Base-by-base conservation (phyloP, 2,888 invertebrate genomes). In the Acleris cristana region DNA sequence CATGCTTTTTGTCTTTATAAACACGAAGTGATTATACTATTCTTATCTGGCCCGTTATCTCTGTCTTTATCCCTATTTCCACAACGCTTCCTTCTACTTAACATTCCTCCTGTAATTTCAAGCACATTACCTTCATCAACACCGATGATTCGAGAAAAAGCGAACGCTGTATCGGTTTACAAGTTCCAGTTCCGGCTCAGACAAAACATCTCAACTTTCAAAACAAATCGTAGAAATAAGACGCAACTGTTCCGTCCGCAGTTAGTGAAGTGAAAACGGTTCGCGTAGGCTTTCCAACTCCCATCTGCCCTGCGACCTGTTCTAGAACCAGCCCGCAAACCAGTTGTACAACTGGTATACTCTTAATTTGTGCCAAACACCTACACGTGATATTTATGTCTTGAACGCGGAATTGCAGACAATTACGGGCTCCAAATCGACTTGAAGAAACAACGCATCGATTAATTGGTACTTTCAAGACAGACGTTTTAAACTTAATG, bases 251-350 rank as follows among this genome's bases (percentile, higher is more conserved):
- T 23, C 21, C 53, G 45, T 23, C 30, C 53, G 45, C 48, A 54
- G 57, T 69, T 77, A 63, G 53, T 70, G 73, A 77, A 74, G 78
- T 80, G 79, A 81, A 79, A 81, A 76, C 73, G 72, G 66, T 71
- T 72, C 74, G 74, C 76, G 73, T 77, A 72, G 72, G 75, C 75
- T 77, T 78, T 77, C 78, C 80, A 76, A 77, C 76, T 81, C 75
- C 73, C 81, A 76, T 80, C 77, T 82, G 76, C 74, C 74, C 76
- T 76, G 71, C 72, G 75, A 76, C 79, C 73, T 57, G 67, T 58
- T 58, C 62, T 66, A 62, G 45, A 73, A 65, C 72, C 76, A 74
- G 71, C 74, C 73, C 70, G 72, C 68, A 71, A 76, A 75, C 78
- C 72, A 73, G 76, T 74, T 75, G 73, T 44, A 60, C 69, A n/a